Evolutionary conservation across 2,113 vertebrate species (phyloP).

Genomic region (Paradoxurus hermaphroditus): DNA sequence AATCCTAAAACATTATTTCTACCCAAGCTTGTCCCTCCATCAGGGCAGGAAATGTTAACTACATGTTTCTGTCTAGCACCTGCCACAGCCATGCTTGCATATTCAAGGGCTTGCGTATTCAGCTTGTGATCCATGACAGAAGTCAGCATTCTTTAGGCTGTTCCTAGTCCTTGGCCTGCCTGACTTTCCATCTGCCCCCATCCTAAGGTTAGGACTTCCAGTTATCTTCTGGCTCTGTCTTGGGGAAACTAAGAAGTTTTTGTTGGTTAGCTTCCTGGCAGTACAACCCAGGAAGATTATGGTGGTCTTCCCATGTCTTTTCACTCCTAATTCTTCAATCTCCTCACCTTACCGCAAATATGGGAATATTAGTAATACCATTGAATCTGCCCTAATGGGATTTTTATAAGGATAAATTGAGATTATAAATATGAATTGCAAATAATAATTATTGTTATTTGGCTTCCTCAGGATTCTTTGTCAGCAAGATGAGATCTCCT

Average conservation of each 20-base stretch:
- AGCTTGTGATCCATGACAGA: conserved; percentile 45
- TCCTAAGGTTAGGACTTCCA: background rate
- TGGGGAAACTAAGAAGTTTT: conserved; percentile 31
- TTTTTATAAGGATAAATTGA: conserved; percentile 59
- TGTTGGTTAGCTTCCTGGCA: background rate
- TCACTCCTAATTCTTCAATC: background rate
- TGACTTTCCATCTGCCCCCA: background rate
- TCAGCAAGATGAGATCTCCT: conserved; percentile 73
- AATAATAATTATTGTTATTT: conserved; percentile 74
- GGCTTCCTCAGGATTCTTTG: conserved; percentile 72
- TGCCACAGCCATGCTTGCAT: conserved; percentile 83
- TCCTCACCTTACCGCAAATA: background rate
- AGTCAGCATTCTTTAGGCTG: conserved; percentile 45
- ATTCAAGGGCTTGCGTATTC: conserved; percentile 62
- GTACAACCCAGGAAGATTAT: background rate
- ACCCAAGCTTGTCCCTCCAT: conserved; percentile 67
- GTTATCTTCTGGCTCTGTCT: conserved; percentile 22
- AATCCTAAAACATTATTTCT: conserved; percentile 36
- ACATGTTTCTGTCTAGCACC: conserved; percentile 75
- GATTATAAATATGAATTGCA: conserved; percentile 63
- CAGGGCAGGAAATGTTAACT: conserved; percentile 74
- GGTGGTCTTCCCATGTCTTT: conserved; percentile 3
- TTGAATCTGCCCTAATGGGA: background rate
- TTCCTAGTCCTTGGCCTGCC: background rate
- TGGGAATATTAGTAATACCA: background rate